Conservation (phyloP, 2,797 vertebrate genomes). For the Tapera naevia region DNA sequence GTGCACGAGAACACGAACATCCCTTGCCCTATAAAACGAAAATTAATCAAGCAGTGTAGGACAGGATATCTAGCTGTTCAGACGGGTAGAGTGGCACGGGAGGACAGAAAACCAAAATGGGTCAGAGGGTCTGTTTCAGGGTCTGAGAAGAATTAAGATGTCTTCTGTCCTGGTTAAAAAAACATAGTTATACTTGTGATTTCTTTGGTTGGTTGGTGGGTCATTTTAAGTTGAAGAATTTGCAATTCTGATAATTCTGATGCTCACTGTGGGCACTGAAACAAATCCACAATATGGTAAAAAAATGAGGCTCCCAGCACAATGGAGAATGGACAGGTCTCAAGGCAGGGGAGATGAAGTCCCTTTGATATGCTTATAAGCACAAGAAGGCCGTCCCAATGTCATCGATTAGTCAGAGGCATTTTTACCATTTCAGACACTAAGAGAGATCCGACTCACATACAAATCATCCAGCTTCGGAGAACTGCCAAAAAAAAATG, state of each 20-base stretch:
- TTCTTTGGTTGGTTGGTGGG: background rate
- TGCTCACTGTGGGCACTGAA: background rate
- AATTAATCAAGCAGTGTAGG: background rate
- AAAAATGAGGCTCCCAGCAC: background rate
- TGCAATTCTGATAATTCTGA: background rate
- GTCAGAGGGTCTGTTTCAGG: background rate
- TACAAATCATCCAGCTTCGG: conserved; percentile 18
- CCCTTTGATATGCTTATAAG: background rate
- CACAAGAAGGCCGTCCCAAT: background rate
- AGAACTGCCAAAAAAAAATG: background rate
- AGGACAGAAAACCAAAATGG: background rate
- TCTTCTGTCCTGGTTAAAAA: background rate
- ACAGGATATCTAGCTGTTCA: background rate
- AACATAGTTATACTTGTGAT: background rate
- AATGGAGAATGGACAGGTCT: background rate
- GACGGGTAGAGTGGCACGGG: background rate
- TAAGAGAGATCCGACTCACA: background rate
- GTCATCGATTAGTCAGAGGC: background rate
- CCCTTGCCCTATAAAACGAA: background rate
- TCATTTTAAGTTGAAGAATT: background rate
- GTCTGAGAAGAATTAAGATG: background rate
- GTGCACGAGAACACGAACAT: background rate
- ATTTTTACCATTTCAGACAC: conserved; percentile 24
- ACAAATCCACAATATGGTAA: background rate
- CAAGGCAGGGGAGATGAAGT: background rate